Conservation (phyloP, 2,797 vertebrate species). For the Pseudochromis fuscus region DNA sequence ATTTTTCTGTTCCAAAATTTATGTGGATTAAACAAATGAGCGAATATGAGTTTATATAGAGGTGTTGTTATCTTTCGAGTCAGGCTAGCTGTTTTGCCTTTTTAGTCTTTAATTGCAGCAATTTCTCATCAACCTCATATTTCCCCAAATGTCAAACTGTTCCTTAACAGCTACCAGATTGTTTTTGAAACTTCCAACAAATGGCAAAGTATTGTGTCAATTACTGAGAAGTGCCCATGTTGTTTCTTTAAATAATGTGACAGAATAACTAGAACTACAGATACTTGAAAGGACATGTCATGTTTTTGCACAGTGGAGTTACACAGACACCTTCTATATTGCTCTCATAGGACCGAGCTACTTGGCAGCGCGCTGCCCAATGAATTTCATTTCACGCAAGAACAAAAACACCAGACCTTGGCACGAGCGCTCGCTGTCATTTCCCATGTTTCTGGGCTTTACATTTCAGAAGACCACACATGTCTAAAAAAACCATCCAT, state of each 20-base stretch:
- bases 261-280: conserved; percentile 34
- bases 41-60: not conserved
- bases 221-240: not conserved
- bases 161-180: not conserved
- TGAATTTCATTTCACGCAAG: conserved; percentile 70
- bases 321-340: conserved; percentile 54
- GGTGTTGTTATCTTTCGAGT: not conserved
- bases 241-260: conserved; percentile 31
- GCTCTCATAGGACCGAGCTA: conserved; percentile 57
- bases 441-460: conserved; percentile 70
- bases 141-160: conserved; percentile 24
- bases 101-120: not conserved
- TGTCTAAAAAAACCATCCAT: conserved; percentile 39
- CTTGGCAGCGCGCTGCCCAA: conserved; percentile 64
- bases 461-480: conserved; percentile 65
- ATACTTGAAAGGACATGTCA: conserved; percentile 50
- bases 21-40: conserved; percentile 2
- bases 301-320: conserved; percentile 52
- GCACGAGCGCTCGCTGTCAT: conserved; percentile 52
- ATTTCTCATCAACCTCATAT: not conserved
- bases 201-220: conserved; percentile 13
- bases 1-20: not conserved
- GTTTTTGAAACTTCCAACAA: conserved; percentile 11
- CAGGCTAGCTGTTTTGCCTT: not conserved
- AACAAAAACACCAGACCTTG: conserved; percentile 58